A percentile compares a stretch with the other conserved stretches of the same genome.
phyloP scores from a whole-genome alignment of 2,113 vertebrate species.

The Rhineura floridana region DNA sequence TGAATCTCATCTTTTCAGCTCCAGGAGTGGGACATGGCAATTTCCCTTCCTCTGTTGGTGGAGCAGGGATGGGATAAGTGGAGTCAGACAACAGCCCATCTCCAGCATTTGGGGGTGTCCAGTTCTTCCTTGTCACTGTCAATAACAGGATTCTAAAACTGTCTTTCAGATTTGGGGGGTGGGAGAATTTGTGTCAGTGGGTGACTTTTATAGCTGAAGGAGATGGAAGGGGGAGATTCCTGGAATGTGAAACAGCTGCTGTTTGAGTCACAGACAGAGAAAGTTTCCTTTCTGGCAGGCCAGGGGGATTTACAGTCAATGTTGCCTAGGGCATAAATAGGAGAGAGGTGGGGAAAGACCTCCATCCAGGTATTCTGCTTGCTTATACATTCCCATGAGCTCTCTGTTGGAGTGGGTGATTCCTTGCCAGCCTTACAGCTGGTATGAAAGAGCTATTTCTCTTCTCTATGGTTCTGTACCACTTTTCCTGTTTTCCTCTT shows the following conservation, averaged over 20 bases:
- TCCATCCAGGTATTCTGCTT: not conserved
- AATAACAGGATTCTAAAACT: not conserved
- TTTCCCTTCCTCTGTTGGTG: not conserved
- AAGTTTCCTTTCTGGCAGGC: accelerated
- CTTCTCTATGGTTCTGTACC: not conserved
- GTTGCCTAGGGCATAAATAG: not conserved
- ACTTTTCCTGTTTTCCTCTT: not conserved
- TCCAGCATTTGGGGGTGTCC: not conserved
- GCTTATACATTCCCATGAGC: not conserved
- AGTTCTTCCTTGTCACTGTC: not conserved
- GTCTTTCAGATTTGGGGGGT: accelerated
- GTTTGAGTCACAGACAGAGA: not conserved
- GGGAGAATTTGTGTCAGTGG: not conserved
- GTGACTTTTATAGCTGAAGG: not conserved
- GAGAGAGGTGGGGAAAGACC: not conserved
- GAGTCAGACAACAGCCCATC: not conserved
- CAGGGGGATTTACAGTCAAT: not conserved
- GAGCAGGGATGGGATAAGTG: accelerated
- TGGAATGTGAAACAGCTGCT: not conserved
- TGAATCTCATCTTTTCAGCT: accelerated
- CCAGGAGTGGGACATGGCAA: not conserved
- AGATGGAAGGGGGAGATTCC: accelerated
- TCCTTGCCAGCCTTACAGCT: not conserved
- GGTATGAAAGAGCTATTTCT: not conserved
- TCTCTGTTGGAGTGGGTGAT: not conserved